Evolutionary conservation across 2,797 vertebrate species (phyloP).

Genomic region (Pitangus sulphuratus): DNA sequence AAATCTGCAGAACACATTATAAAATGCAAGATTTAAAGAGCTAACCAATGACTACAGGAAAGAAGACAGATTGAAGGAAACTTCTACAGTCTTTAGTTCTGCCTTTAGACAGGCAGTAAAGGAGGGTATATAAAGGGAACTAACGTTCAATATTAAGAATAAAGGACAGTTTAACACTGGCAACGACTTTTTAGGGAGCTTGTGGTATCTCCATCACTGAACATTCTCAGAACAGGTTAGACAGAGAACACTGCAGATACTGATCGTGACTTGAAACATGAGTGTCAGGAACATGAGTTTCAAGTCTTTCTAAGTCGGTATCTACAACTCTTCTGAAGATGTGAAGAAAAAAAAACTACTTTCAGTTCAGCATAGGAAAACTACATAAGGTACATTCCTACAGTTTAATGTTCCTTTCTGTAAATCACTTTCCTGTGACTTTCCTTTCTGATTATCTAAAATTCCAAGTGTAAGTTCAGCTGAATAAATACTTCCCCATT

Average conservation of each 20-base stretch:
- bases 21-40: background rate
- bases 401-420: slow-evolving; percentile 8
- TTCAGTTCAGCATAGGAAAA: background rate
- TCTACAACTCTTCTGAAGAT: background rate
- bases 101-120: background rate
- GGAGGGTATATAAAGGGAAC: background rate
- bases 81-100: background rate
- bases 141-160: background rate
- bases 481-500: slow-evolving; percentile 11
- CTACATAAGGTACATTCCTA: slow-evolving; percentile 13
- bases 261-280: background rate
- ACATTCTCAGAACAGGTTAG: background rate
- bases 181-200: background rate
- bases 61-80: background rate
- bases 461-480: slow-evolving; percentile 3
- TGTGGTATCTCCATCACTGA: background rate
- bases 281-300: background rate
- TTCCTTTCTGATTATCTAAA: slow-evolving; percentile 50
- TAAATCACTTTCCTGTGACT: slow-evolving; percentile 2
- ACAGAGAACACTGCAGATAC: background rate
- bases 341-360: background rate
- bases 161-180: background rate
- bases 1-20: background rate
- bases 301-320: background rate
- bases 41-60: background rate